Percentiles rank a stretch among this genome's conserved stretches.
These are phyloP conservation scores for Beris chalybata DNA, from an alignment of 2,888 invertebrate genomes.

Conservation along the genomic window DNA sequence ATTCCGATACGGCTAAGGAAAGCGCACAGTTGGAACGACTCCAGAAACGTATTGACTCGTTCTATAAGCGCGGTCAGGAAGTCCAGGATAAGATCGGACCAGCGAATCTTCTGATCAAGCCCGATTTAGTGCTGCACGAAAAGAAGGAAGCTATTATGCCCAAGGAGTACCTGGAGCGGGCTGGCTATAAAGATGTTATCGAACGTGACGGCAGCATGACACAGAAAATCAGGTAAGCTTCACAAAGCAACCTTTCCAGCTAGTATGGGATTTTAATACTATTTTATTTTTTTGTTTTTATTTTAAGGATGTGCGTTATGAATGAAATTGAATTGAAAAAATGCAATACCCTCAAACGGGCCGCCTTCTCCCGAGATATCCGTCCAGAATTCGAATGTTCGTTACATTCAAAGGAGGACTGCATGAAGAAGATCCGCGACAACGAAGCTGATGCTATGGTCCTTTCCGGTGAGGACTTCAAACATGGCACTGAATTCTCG, in stretches of 20 bases:
- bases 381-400: constrained; percentile 80
- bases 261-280: not conserved
- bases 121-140: constrained; percentile 59
- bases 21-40: constrained; percentile 48
- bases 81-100: constrained; percentile 51
- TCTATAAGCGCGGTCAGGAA: constrained; percentile 52
- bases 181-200: constrained; percentile 70
- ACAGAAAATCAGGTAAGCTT: constrained; percentile 59
- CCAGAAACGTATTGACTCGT: constrained; percentile 51
- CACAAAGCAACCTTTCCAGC: not conserved
- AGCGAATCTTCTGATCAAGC: constrained; percentile 64
- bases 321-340: constrained; percentile 70
- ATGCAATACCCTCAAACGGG: constrained; percentile 70
- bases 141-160: constrained; percentile 58
- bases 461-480: constrained; percentile 41
- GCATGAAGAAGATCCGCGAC: constrained; percentile 46
- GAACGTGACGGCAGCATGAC: constrained; percentile 74
- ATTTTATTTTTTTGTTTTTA: constrained; percentile 25
- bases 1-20: constrained; percentile 59
- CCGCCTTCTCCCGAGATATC: constrained; percentile 76
- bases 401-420: constrained; percentile 63
- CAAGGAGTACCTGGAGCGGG: constrained; percentile 63
- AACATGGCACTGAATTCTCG: constrained; percentile 45
- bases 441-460: constrained; percentile 49
- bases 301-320: constrained; percentile 66